Base-by-base conservation (phyloP, 2,888 invertebrate species). In the Argynnis bischoffii region DNA sequence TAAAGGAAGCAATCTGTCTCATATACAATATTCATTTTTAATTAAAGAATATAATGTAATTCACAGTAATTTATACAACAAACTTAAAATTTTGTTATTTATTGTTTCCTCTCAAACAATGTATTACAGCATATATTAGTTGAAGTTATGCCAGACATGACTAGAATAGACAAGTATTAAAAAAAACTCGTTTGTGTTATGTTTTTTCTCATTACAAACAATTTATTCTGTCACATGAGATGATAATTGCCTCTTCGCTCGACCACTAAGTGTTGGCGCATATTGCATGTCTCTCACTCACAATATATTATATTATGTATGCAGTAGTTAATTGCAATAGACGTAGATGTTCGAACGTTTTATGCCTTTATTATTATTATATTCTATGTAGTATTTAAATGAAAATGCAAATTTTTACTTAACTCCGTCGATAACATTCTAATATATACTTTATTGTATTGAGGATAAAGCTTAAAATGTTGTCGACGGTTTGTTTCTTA, bases 271-370 rank as follows among this genome's bases (percentile, higher is more conserved):
- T 11, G 35, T 11, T 41, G 35, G n/a, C 21, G 1, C 26, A 46
- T 55, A 66, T 54, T 64, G 63, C 67, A 64, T 63, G 66, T 67
- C 66, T 63, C 59, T 71, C 69, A 47, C 54, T 31, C 31, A n/a
- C 15, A 60, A 53, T 61, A 18, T 53, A 21, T 51, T 21, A 13
- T 65, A 60, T 60, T 53, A 66, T 63, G 64, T 68, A 77, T 78
- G 72, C 67, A 81, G 86, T 88, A 89, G 85, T 81, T 81, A 80
- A 77, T 82, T 74, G 79, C 81, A 82, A 59, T 59, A 59, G 47
- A 59, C n/a, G 86, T 89, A 87, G 88, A 84, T 81, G 82, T 84
- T 82, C 75, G 82, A 83, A 80, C 77, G 77, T 85, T 85, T 85
- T 72, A 82, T 85, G 87, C 84, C 85, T 87, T 77, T 85, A 41